Evolutionary conservation across 2,113 vertebrate genomes (phyloP).

Genomic region (Mus musculus): DNA sequence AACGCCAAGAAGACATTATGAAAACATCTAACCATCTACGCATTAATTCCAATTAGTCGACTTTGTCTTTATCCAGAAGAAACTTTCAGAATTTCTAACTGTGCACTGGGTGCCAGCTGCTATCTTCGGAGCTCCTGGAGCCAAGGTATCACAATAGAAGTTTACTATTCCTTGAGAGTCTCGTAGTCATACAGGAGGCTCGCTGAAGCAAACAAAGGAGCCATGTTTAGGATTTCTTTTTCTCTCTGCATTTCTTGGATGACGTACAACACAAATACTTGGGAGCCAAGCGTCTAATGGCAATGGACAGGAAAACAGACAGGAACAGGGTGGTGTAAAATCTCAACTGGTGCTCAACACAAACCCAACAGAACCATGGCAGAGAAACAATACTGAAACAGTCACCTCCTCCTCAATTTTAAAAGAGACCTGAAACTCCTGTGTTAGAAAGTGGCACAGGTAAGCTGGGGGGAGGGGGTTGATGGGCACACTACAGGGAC

Average conservation of each 20-base stretch:
- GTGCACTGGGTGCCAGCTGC: slow-evolving; percentile 64
- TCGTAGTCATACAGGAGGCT: slow-evolving; percentile 78
- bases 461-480: neutral
- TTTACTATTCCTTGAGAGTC: slow-evolving; percentile 87
- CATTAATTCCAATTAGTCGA: slow-evolving; percentile 72
- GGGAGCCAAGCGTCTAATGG: slow-evolving; percentile 86
- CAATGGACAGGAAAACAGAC: slow-evolving; percentile 84
- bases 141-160: slow-evolving; percentile 81
- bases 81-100: slow-evolving; percentile 66
- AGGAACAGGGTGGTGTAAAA: slow-evolving; percentile 87
- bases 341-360: slow-evolving; percentile 79
- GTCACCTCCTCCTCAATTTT: neutral
- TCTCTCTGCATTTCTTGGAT: slow-evolving; percentile 86
- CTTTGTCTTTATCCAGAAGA: slow-evolving; percentile 26
- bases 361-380: slow-evolving; percentile 73
- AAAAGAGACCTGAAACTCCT: neutral
- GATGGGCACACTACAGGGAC: neutral
- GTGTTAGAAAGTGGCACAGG: neutral
- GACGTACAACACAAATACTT: slow-evolving; percentile 86
- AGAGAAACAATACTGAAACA: slow-evolving; percentile 65
- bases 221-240: slow-evolving; percentile 84
- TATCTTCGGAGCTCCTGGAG: slow-evolving; percentile 65
- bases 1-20: slow-evolving; percentile 69
- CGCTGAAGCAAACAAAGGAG: slow-evolving; percentile 85
- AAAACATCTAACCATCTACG: slow-evolving; percentile 67